Evolutionary conservation across 2,797 vertebrate species (phyloP), one percentile per base, ranked within the genome.

Genomic region (Pantherophis alleghaniensis): DNA sequence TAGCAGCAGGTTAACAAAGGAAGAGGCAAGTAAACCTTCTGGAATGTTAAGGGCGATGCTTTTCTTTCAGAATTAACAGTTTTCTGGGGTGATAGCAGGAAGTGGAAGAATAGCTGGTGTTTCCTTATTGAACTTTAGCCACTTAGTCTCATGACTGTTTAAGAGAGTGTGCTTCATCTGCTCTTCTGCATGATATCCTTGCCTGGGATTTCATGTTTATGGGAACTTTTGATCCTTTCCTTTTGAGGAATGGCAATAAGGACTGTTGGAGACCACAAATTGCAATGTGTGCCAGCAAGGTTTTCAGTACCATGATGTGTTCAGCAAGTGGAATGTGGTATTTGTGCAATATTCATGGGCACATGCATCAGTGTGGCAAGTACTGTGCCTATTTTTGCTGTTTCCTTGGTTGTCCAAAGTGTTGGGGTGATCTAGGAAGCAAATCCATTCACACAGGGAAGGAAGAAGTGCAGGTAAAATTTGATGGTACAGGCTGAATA

Each of bases 341-440:
- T 74, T 86, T 47, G 63, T 91, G 93, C 87, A 89, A 56, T 91
- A 93, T 61, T 47, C 42, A 20, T 91, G 56, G 51, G 63, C 53
- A 88, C 55, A 22, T 20, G 63, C 22, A 59, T 91, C 47, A 86
- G 12, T 32, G 83, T n/a, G 18, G 57, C 90, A 89, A 14, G 69
- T 56, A 24, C 56, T 89, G 57, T 89, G 47, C 87, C 66, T 91
- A 51, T 89, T 83, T 59, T 47, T 60, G 20, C 24, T 14, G 86
- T 91, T 57, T 89, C 87, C 83, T 74, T 57, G 59, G 56, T 53
- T 69, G 60, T 28, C 55, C 86, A 79, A 24, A 63, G 56, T 53
- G 11, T 56, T 88, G 24, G 42, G 37, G 55, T 26, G 28, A 74
- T 93, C 59, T 83, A 22, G 87, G 66, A 93, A 63, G 66, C 20